These are phyloP conservation scores for Hyalella azteca DNA, from an alignment of 2,888 invertebrate genomes.

Conservation along the genomic window DNA sequence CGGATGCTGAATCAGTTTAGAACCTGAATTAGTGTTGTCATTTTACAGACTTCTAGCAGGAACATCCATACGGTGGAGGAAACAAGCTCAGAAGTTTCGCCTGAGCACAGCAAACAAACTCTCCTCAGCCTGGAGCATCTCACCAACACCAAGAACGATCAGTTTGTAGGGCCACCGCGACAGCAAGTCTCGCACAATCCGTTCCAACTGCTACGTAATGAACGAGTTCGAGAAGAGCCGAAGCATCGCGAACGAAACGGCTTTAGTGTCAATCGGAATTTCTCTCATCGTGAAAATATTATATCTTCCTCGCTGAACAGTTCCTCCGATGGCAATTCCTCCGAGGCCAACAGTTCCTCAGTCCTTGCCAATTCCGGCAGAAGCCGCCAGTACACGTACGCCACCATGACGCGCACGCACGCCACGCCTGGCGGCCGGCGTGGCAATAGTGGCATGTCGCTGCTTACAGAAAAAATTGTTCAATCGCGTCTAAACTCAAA, in stretches of 20 bases:
- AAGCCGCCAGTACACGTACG: conserved; percentile 1
- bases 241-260: background rate
- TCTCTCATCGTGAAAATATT: no score
- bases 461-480: conserved; percentile 40
- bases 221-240: background rate
- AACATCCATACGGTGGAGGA: conserved; percentile 57
- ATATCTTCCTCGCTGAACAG: background rate
- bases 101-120: background rate
- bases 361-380: background rate
- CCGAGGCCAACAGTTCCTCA: background rate
- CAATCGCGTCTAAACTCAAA: conserved; percentile 19
- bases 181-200: background rate
- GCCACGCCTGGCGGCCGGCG: background rate
- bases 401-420: conserved; percentile 2
- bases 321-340: background rate
- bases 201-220: background rate
- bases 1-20: no score
- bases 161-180: background rate
- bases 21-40: no score
- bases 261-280: no score
- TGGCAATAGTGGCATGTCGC: conserved; percentile 24
- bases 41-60: conserved; percentile 46
- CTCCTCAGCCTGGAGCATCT: conserved; percentile 36
- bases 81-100: conserved; percentile 43
- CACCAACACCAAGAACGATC: background rate